Evolutionary conservation across 2,888 invertebrate species (phyloP).

Genomic region (Coenonympha glycerion): DNA sequence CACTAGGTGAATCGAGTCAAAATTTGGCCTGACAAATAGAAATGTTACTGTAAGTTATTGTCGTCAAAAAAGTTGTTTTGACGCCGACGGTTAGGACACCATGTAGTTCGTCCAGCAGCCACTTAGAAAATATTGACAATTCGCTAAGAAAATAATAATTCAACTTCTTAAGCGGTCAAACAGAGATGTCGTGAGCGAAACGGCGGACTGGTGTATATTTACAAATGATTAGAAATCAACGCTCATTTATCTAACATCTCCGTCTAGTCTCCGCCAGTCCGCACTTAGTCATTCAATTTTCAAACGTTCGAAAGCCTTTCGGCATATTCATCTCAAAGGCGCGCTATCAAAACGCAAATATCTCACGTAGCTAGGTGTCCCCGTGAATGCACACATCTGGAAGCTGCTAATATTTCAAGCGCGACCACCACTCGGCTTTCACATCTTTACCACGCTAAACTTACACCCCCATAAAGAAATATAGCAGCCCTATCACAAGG

Average conservation of each 20-base stretch:
- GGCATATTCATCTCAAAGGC: constrained; percentile 50
- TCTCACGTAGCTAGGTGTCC: constrained; percentile 55
- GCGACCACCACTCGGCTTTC: constrained; percentile 58
- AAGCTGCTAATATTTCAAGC: constrained; percentile 71
- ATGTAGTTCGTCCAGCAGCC: too few species aligned
- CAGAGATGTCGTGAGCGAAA: too few species aligned
- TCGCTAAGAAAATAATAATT: too few species aligned
- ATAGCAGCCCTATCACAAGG: constrained; percentile 18
- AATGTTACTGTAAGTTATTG: too few species aligned
- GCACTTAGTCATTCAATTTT: constrained; percentile 25
- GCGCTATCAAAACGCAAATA: constrained; percentile 60
- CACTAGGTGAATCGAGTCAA: too few species aligned
- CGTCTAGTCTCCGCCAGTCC: constrained; percentile 20
- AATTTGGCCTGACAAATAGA: too few species aligned
- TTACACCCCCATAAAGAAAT: background rate
- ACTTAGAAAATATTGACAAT: too few species aligned
- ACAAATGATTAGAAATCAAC: background rate
- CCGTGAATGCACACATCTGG: constrained; percentile 65
- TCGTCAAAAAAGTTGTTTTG: too few species aligned
- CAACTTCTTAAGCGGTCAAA: too few species aligned
- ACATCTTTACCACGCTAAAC: constrained; percentile 45
- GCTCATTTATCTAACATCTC: background rate
- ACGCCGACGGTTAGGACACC: too few species aligned
- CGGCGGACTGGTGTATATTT: too few species aligned
- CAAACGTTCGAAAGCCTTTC: constrained; percentile 29